A percentile compares a stretch with the other conserved stretches of the same genome.
These are phyloP conservation scores for Dendrophyllia cribrosa DNA, from an alignment of 64 coral and sea anemone species.

Conservation along the genomic window DNA sequence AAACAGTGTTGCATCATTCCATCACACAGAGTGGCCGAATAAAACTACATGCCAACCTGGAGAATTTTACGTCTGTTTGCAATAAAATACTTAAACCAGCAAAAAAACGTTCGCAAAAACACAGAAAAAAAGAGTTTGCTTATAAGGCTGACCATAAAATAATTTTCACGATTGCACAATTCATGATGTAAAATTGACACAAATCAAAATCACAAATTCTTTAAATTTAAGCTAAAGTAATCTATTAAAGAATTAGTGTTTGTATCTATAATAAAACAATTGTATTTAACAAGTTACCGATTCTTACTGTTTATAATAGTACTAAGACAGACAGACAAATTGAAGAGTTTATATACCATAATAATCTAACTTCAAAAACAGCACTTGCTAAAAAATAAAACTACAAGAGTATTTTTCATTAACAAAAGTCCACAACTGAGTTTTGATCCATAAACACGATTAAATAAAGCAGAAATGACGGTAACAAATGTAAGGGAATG, in stretches of 20 bases:
- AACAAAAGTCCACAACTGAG: background rate
- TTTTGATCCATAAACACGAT: background rate
- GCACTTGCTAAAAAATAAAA: background rate
- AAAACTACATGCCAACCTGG: no score
- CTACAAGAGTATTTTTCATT: background rate
- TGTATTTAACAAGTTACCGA: background rate
- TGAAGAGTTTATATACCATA: conserved; percentile 11
- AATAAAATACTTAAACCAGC: no score
- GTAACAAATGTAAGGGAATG: background rate
- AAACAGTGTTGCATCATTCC: no score
- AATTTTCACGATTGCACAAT: no score
- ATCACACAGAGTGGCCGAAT: no score
- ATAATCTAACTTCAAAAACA: background rate
- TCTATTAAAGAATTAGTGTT: background rate
- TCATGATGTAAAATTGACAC: no score
- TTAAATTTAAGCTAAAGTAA: background rate
- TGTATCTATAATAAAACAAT: background rate
- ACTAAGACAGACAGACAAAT: background rate
- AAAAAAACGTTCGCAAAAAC: no score
- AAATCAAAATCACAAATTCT: background rate
- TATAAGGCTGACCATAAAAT: no score
- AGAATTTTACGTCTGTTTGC: no score
- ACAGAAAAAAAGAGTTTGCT: no score
- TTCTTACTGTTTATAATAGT: background rate
- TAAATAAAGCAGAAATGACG: background rate